These are phyloP conservation scores for Pelodytes ibericus DNA, from an alignment of 2,797 vertebrate genomes.

Conservation along the genomic window DNA sequence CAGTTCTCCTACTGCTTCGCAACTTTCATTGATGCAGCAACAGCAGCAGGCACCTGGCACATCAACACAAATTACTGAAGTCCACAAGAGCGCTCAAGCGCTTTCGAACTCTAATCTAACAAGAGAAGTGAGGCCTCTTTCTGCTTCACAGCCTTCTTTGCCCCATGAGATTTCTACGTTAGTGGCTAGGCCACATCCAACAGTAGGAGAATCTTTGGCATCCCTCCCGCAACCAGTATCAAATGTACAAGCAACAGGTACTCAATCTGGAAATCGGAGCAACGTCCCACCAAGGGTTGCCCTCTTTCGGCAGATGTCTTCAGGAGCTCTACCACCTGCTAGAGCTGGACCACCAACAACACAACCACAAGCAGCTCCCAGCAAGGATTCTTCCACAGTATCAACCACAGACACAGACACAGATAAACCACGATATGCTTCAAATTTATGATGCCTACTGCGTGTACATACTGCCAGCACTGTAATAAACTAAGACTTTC, in stretches of 20 bases:
- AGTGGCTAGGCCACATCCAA: constrained; percentile 83
- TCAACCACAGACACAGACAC: constrained; percentile 93
- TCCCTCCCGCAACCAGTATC: constrained; percentile 82
- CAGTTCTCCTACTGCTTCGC: constrained; percentile 87
- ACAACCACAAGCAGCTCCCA: constrained; percentile 46
- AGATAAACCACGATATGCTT: constrained; percentile 96
- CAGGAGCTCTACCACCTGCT: constrained; percentile 88
- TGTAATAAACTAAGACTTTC: constrained; percentile 68
- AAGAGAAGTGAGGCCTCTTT: constrained; percentile 90
- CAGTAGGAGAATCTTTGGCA: constrained; percentile 90
- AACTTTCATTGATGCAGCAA: constrained; percentile 90
- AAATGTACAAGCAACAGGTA: constrained; percentile 74
- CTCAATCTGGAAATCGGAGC: constrained; percentile 79
- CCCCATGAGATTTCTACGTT: constrained; percentile 88
- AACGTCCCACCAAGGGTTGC: constrained; percentile 88
- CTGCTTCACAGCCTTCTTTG: constrained; percentile 95
- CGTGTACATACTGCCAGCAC: constrained; percentile 75
- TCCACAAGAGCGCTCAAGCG: constrained; percentile 90
- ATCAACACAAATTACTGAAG: constrained; percentile 82
- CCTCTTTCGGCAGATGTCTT: constrained; percentile 97
- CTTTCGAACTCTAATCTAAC: constrained; percentile 90
- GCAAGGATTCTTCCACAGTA: constrained; percentile 84
- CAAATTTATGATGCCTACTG: constrained; percentile 94
- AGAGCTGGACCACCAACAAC: constrained; percentile 74
- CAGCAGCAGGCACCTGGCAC: constrained; percentile 70